Evolutionary conservation across 2,797 vertebrate species (phyloP), one percentile per base, ranked within the genome.

Genomic region (Echiichthys vipera): DNA sequence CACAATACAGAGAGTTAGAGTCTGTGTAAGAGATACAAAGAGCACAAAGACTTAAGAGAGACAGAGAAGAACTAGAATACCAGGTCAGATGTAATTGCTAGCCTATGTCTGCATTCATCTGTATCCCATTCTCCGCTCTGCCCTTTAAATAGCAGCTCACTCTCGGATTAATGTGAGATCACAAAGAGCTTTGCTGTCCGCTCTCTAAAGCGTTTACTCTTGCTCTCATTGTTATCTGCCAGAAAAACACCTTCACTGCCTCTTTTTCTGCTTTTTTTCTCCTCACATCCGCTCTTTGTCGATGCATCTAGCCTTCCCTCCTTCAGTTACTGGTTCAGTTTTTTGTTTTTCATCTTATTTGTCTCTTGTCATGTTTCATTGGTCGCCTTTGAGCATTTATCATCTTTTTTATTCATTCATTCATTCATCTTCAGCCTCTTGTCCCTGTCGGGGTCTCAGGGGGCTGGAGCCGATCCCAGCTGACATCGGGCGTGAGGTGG

Each of bases 51-150:
- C 13, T 5, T 2, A 27, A 45, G 46, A 71, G n/a, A 78, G 18
- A 65, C 18, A 47, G 22, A 13, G 25, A 3, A 42, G 46, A 27
- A 37, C 47, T 40, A 65, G 59, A 71, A 81, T 61, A 77, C 36
- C 69, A 62, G 80, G 78, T 84, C 81, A 74, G 14, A 32, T 53
- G 67, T 87, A 80, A 87, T 77, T 83, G 69, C 79, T 78, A 51
- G 59, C 30, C 54, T 57, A 17, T 11, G 30, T n/a, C 72, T 62
- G 73, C 30, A 37, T 61, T 61, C 64, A 58, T 75, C 72, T 40
- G 64, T 65, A 45, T 42, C 64, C 46, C 7, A 42, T 69, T 74
- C 55, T 65, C 37, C 20, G 18, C 4, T 40, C 13, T 85, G 63
- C 66, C 85, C 85, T 85, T 85, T 83, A 76, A 77, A 81, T 29